These are phyloP conservation scores for Coleophora deauratella DNA, from an alignment of 2,888 invertebrate species.

Conservation along the genomic window DNA sequence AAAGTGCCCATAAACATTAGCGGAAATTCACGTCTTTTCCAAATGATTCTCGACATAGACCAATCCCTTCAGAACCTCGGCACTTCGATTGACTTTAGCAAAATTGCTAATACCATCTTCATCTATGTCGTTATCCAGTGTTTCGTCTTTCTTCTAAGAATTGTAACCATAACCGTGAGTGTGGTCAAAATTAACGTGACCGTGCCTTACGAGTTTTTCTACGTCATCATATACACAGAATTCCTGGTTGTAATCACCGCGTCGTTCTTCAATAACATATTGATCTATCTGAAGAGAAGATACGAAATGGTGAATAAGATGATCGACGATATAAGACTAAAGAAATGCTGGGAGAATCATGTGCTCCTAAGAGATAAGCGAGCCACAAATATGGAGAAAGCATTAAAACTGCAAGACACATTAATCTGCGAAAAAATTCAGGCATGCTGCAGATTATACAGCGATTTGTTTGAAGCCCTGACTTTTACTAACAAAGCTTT, in stretches of 20 bases:
- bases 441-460: constrained; percentile 37
- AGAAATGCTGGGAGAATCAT: constrained; percentile 31
- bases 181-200: constrained; percentile 22
- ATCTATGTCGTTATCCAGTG: constrained; percentile 24
- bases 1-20: constrained; percentile 35
- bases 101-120: constrained; percentile 23
- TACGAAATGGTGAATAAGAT: constrained; percentile 38
- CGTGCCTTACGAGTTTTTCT: constrained; percentile 37
- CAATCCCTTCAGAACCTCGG: constrained; percentile 30
- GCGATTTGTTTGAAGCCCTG: constrained; percentile 31
- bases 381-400: constrained; percentile 21
- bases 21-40: constrained; percentile 22
- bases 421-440: constrained; percentile 38
- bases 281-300: constrained; percentile 30
- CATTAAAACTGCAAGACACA: constrained; percentile 30
- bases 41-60: constrained; percentile 35
- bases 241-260: constrained; percentile 30
- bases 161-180: constrained; percentile 32
- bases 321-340: constrained; percentile 28
- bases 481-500: constrained; percentile 28
- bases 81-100: constrained; percentile 29
- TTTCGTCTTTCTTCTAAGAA: constrained; percentile 23
- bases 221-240: constrained; percentile 37
- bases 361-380: constrained; percentile 27
- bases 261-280: constrained; percentile 31